Conservation (phyloP, 2,113 vertebrate species). For the Pardalotus punctatus region DNA sequence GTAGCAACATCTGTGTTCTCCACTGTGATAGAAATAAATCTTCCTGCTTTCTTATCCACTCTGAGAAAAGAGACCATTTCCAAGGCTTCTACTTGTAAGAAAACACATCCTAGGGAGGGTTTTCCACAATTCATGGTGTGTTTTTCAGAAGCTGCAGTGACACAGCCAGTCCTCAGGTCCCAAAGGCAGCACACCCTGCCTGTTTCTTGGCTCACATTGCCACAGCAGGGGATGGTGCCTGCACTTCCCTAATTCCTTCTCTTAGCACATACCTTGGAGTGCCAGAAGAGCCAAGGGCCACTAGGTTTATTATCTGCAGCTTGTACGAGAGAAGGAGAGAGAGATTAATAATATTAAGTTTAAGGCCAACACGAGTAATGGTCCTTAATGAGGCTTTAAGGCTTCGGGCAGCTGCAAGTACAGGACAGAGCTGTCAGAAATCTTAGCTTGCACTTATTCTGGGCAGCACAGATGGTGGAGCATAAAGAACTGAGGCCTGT, state of each 20-base stretch:
- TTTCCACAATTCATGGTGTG: neutral
- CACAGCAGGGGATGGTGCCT: neutral
- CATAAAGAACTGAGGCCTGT: neutral
- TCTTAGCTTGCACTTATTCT: neutral
- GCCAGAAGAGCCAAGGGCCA: neutral
- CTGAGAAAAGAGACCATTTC: neutral
- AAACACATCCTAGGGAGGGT: neutral
- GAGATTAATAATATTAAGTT: neutral
- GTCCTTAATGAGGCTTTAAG: neutral
- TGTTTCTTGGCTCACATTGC: neutral
- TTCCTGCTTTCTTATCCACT: neutral
- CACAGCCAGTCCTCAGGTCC: neutral
- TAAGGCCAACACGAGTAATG: neutral
- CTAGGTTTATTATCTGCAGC: neutral
- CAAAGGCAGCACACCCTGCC: neutral
- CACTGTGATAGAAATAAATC: neutral
- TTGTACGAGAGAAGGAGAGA: neutral
- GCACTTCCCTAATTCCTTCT: neutral
- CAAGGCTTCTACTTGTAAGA: neutral
- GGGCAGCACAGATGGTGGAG: neutral
- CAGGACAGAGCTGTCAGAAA: neutral
- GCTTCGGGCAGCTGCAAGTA: neutral
- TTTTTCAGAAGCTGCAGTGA: neutral
- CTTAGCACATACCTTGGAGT: neutral
- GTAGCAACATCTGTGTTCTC: neutral